Evolutionary conservation across 2,888 invertebrate genomes (phyloP).

Genomic region (Glomeris marginata): DNA sequence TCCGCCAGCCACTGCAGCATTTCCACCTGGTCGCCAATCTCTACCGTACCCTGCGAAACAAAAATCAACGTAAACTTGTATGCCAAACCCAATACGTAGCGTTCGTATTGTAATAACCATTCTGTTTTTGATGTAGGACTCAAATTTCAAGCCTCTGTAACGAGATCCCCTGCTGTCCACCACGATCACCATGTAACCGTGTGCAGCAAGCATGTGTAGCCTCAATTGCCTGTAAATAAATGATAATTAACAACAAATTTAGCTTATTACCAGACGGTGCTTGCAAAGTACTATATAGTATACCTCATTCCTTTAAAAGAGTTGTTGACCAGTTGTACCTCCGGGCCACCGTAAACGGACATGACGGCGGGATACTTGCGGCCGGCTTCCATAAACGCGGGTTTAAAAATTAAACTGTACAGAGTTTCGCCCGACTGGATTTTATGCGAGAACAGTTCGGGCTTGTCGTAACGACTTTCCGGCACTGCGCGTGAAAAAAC

Average conservation of each 20-base stretch:
- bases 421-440: slow-evolving; percentile 50
- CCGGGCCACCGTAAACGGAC: slow-evolving; percentile 96
- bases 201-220: slow-evolving; percentile 86
- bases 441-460: slow-evolving; percentile 54
- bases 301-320: slow-evolving; percentile 58
- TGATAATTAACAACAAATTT: neutral
- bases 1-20: slow-evolving; percentile 74
- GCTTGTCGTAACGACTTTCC: slow-evolving; percentile 39
- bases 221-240: slow-evolving; percentile 60
- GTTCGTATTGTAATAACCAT: slow-evolving; percentile 56
- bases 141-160: slow-evolving; percentile 82
- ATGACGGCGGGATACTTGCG: slow-evolving; percentile 79
- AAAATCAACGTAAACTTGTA: neutral
- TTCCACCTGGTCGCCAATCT: slow-evolving; percentile 88
- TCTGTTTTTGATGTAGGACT: slow-evolving; percentile 70
- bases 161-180: slow-evolving; percentile 92
- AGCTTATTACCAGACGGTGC: too few species aligned
- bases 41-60: slow-evolving; percentile 58
- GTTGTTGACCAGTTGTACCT: slow-evolving; percentile 93
- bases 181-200: slow-evolving; percentile 90
- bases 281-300: neutral
- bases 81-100: neutral
- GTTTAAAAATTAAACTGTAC: slow-evolving; percentile 82
- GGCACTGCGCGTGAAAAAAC: slow-evolving; percentile 8
- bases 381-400: slow-evolving; percentile 44